Evolutionary conservation across 1,140 invertebrate genomes (phyloP).

Genomic region (Trachymyrmex cornetzi): DNA sequence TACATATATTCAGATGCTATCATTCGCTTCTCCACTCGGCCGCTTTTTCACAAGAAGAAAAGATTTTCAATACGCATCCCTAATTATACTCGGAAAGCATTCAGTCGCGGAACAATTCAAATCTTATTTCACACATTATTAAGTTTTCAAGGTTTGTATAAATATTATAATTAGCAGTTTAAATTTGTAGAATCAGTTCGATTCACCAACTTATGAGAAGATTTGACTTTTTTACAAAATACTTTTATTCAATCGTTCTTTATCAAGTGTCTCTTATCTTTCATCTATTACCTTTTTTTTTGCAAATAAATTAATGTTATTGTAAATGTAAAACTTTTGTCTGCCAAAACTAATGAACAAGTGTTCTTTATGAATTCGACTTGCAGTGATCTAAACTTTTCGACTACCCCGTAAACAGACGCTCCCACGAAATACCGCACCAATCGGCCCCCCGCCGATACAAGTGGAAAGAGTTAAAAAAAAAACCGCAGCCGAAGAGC

Average conservation of each 20-base stretch:
- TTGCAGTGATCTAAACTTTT: slow-evolving; percentile 10
- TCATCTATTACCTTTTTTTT: background rate
- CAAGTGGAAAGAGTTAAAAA: background rate
- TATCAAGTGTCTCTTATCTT: background rate
- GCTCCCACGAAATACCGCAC: slow-evolving; percentile 35
- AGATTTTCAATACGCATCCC: background rate
- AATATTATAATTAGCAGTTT: background rate
- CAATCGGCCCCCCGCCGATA: background rate
- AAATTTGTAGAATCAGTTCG: background rate
- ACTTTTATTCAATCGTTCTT: background rate
- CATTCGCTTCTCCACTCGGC: background rate
- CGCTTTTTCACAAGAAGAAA: slow-evolving; percentile 3
- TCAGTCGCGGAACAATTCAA: background rate
- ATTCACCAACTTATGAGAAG: background rate
- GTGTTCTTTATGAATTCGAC: background rate
- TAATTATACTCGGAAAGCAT: slow-evolving; percentile 32
- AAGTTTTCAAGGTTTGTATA: background rate
- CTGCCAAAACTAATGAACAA: background rate
- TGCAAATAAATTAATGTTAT: background rate
- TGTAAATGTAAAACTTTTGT: background rate
- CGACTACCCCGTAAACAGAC: background rate
- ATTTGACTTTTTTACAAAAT: background rate
- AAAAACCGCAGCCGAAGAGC: slow-evolving; percentile 12
- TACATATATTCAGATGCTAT: slow-evolving; percentile 49
- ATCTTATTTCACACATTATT: slow-evolving; percentile 7